phyloP scores from a whole-genome alignment of 1,140 invertebrate species.

The Nilaparvata lugens region DNA sequence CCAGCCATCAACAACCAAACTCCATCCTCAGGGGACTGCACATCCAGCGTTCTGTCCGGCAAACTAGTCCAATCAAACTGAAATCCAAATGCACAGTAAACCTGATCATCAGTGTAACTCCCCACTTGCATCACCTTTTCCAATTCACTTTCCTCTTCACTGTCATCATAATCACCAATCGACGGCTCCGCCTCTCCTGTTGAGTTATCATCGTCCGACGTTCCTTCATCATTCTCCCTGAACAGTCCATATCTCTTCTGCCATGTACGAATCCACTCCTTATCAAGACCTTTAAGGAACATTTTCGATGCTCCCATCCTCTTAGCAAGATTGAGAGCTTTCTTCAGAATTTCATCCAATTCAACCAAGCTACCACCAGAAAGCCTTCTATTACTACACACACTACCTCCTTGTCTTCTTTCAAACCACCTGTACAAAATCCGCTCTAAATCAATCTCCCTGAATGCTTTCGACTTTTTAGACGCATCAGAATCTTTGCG shows the following conservation, averaged over 20 bases:
- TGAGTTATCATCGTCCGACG: not conserved
- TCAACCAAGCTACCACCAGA: not conserved
- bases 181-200: not conserved
- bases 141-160: not conserved
- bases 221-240: not conserved
- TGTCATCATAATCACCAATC: conserved; percentile 7
- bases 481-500: conserved; percentile 2
- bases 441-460: conserved; percentile 25
- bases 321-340: conserved; percentile 21
- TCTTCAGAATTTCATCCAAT: conserved; percentile 19
- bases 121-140: conserved; percentile 3
- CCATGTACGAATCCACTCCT: conserved; percentile 24
- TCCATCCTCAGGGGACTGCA: conserved; percentile 26
- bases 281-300: conserved; percentile 11
- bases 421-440: conserved; percentile 28
- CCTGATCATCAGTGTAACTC: conserved; percentile 36
- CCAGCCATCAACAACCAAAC: conserved; percentile 43
- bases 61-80: conserved; percentile 40
- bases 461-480: conserved; percentile 12
- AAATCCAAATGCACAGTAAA: conserved; percentile 39
- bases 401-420: conserved; percentile 11
- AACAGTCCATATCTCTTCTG: conserved; percentile 19
- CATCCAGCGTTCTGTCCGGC: conserved; percentile 32
- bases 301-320: conserved; percentile 17
- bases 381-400: not conserved